Evolutionary conservation across 2,113 vertebrate species (phyloP), one percentile per base, ranked within the genome.

Genomic region (Neogale vison): DNA sequence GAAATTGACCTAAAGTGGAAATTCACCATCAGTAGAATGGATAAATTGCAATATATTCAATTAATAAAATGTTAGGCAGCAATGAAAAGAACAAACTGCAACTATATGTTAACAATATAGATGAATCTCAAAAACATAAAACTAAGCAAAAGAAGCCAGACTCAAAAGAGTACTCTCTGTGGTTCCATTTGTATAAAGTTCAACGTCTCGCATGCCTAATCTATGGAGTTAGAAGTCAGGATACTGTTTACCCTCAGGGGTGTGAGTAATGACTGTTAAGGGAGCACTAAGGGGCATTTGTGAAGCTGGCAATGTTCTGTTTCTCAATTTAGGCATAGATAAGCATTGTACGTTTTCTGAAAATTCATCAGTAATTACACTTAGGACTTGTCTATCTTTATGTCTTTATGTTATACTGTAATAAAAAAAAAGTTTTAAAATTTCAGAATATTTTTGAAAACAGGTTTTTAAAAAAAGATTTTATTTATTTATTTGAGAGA

Each of bases 391-490:
- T 93, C 21, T 71, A 96, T 42, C 55, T 95, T 85, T 80, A 90
- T 67, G 69, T 87, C 50, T 90, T 81, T 80, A 67, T 88, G 26
- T 92, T 67, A 80, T 90, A 67, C 12, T n/a, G 36, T 82, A 69
- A 85, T 79, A 71, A 47, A 95, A 77, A 47, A 95, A 61, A 94
- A 69, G 17, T 65, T 72, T 63, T 21, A 65, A 29, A 47, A 69
- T 84, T 95, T 96, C 86, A 83, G 42, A 72, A 72, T 93, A 31
- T 72, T 93, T 76, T 96, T 82, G 23, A 87, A 95, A 88, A 71
- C 31, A 83, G 23, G 10, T 45, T 90, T 95, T 15, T 65, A 0
- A 52, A 52, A 52, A 29, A 59, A 65, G 63, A 65, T 65, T 31
- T 65, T 65, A 65, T 65, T 65, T 65, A 63, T 29, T 12, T 29